These are phyloP conservation scores for Herpetotheres cachinnans DNA, from an alignment of 2,113 vertebrate genomes.

Conservation along the genomic window DNA sequence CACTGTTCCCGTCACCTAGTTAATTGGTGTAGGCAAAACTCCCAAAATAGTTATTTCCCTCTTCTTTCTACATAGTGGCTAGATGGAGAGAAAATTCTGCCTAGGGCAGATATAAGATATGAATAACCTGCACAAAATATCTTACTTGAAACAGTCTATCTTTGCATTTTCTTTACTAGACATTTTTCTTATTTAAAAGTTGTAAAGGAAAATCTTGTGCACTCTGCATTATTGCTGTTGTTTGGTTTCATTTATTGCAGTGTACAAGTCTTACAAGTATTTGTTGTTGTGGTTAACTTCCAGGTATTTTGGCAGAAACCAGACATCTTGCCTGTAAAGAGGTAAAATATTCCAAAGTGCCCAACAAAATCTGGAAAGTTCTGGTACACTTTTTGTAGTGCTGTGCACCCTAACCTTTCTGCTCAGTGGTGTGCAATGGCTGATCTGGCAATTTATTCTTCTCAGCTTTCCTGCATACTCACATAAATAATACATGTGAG, in stretches of 20 bases:
- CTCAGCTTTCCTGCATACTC: neutral
- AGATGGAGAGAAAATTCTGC: neutral
- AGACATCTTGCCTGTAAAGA: neutral
- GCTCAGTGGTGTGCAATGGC: neutral
- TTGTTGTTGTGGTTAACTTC: neutral
- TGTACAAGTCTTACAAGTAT: neutral
- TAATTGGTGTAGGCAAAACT: neutral
- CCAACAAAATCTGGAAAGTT: neutral
- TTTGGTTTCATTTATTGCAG: neutral
- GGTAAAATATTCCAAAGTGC: neutral
- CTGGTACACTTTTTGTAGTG: neutral
- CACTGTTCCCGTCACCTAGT: neutral
- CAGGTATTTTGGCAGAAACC: neutral
- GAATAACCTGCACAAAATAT: neutral
- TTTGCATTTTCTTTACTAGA: neutral
- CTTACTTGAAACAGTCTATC: neutral
- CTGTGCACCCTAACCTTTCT: neutral
- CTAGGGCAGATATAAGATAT: neutral
- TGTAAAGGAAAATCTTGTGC: neutral
- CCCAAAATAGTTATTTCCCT: neutral
- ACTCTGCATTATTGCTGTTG: neutral
- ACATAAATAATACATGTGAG: constrained; percentile 9
- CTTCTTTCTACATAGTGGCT: neutral
- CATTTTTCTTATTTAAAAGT: neutral
- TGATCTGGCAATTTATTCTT: neutral